Evolutionary conservation across 2,113 vertebrate species (phyloP).

Genomic region (Cathartes aura): DNA sequence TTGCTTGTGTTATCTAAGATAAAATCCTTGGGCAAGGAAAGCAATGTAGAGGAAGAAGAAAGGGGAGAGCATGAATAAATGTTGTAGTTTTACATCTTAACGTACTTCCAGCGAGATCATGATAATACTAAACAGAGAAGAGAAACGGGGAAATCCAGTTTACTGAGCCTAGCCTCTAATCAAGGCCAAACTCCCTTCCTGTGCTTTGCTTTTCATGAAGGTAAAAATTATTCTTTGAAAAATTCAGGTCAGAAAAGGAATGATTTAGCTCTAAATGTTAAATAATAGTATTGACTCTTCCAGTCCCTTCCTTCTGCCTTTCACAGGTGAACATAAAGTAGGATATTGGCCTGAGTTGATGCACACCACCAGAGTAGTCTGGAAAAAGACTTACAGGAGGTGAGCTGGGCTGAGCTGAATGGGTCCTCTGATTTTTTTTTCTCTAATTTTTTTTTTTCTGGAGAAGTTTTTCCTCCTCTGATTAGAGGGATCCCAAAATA

Average conservation of each 20-base stretch:
- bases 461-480: neutral
- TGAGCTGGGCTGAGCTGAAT: accelerated
- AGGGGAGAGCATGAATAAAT: neutral
- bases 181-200: neutral
- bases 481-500: neutral
- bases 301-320: neutral
- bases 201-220: neutral
- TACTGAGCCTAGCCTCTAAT: neutral
- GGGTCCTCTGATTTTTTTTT: neutral
- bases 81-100: neutral
- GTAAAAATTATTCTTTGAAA: neutral
- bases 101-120: neutral
- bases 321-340: neutral
- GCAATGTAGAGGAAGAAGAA: neutral
- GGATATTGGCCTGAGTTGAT: neutral
- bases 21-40: neutral
- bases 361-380: neutral
- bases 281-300: neutral
- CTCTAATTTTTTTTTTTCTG: no score
- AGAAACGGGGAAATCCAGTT: neutral
- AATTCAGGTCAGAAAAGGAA: neutral
- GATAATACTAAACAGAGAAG: neutral
- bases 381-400: neutral
- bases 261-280: neutral
- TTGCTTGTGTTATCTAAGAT: neutral